Evolutionary conservation across 1,140 invertebrate species (phyloP).

Genomic region (Scaptomyza pallida): DNA sequence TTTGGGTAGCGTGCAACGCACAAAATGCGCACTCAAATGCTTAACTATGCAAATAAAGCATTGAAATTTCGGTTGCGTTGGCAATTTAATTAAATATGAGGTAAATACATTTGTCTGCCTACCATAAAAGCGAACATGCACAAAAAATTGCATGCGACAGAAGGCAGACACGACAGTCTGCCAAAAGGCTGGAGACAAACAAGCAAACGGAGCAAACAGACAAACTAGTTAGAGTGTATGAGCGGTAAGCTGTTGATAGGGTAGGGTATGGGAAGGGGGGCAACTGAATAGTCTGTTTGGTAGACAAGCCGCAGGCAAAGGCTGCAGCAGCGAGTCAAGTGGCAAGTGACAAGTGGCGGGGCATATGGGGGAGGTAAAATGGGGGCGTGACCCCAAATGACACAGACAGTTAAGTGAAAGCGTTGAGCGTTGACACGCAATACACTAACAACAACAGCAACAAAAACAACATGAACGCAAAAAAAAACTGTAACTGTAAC

Average conservation of each 20-base stretch:
- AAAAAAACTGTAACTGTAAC: conserved; percentile 27
- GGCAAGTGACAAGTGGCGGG: conserved; percentile 34
- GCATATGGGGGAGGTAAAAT: conserved; percentile 47
- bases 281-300: conserved; percentile 50
- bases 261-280: not conserved
- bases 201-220: conserved; percentile 63
- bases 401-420: conserved; percentile 76
- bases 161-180: conserved; percentile 1
- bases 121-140: conserved; percentile 64
- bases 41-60: conserved; percentile 73
- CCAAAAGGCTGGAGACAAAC: conserved; percentile 27
- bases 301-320: conserved; percentile 50
- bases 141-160: conserved; percentile 70
- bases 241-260: not conserved
- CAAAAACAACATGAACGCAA: no score
- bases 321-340: conserved; percentile 40
- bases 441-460: conserved; percentile 30
- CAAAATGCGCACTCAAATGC: conserved; percentile 35
- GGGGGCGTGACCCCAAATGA: conserved; percentile 74
- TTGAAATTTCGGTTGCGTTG: conserved; percentile 66
- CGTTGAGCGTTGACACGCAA: conserved; percentile 76
- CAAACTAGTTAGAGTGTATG: conserved; percentile 73
- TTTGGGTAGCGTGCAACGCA: conserved; percentile 4
- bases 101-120: conserved; percentile 63
- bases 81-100: conserved; percentile 79